Percentiles rank a stretch among this genome's conserved stretches.
These are phyloP conservation scores for Coracopsis vasa DNA, from an alignment of 2,113 vertebrate genomes.

Conservation along the genomic window DNA sequence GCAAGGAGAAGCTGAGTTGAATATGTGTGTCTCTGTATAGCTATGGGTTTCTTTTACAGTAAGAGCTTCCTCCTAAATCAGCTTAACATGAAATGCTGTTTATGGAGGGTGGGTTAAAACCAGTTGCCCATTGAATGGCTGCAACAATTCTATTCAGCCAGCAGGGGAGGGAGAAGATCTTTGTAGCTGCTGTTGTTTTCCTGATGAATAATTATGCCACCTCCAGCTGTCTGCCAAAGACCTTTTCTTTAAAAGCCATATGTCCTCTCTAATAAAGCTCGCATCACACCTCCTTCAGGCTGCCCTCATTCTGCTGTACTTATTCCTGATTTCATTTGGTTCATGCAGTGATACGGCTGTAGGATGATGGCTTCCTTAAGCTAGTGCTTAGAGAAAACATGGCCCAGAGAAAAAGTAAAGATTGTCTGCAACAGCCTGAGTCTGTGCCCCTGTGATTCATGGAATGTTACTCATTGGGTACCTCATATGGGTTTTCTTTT, in stretches of 20 bases:
- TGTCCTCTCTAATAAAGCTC: slow-evolving; percentile 21
- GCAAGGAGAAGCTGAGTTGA: background rate
- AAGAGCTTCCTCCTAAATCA: background rate
- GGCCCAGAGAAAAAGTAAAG: background rate
- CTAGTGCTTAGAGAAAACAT: background rate
- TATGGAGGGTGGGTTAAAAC: background rate
- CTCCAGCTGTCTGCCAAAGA: slow-evolving; percentile 10
- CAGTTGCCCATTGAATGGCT: background rate
- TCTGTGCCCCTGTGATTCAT: background rate
- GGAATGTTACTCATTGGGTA: background rate
- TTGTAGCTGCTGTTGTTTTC: background rate
- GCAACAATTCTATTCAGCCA: background rate
- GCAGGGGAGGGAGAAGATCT: background rate
- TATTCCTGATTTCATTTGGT: background rate
- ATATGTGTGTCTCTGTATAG: background rate
- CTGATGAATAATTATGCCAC: background rate
- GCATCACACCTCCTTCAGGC: slow-evolving; percentile 38
- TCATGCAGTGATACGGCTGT: background rate
- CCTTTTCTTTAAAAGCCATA: slow-evolving; percentile 25
- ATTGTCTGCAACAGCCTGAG: background rate
- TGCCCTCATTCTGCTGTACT: slow-evolving; percentile 11
- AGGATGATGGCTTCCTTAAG: background rate
- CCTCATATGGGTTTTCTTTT: background rate
- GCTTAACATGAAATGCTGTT: background rate
- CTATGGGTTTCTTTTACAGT: background rate